Evolutionary conservation across 2,113 vertebrate species (phyloP).

Genomic region (Dromaius novaehollandiae): DNA sequence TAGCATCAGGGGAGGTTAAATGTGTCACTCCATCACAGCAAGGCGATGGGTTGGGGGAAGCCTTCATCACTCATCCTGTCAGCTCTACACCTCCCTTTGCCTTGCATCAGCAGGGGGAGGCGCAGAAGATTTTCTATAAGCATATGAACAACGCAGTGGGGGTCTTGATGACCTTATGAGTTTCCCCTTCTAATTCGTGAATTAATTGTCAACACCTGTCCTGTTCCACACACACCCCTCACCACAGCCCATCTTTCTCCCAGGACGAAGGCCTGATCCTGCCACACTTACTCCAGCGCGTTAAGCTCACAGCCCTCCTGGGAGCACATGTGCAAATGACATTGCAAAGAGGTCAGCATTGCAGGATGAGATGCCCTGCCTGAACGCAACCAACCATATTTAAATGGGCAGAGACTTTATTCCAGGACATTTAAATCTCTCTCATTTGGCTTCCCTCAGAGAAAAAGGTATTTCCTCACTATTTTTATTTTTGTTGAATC

Average conservation of each 20-base stretch:
- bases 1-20: slow-evolving; percentile 72
- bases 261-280: background rate
- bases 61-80: slow-evolving; percentile 74
- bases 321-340: background rate
- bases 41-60: slow-evolving; percentile 42
- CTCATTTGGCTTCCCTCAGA: background rate
- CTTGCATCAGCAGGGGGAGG: slow-evolving; percentile 30
- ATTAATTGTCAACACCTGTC: slow-evolving; percentile 62
- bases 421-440: background rate
- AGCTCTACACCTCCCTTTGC: slow-evolving; percentile 41
- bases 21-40: slow-evolving; percentile 69
- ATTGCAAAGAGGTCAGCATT: background rate
- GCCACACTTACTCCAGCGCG: background rate
- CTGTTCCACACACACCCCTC: background rate
- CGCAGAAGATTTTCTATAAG: slow-evolving; percentile 26
- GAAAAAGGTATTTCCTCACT: background rate
- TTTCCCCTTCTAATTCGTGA: slow-evolving; percentile 55
- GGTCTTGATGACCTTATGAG: slow-evolving; percentile 44
- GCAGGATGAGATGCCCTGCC: background rate
- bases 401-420: background rate
- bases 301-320: background rate
- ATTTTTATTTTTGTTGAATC: background rate
- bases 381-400: background rate
- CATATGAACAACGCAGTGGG: slow-evolving; percentile 66
- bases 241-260: background rate